Evolutionary conservation across 2,888 invertebrate genomes (phyloP), one percentile per base, ranked within the genome.

Genomic region (Caenorhabditis doughertyi): DNA sequence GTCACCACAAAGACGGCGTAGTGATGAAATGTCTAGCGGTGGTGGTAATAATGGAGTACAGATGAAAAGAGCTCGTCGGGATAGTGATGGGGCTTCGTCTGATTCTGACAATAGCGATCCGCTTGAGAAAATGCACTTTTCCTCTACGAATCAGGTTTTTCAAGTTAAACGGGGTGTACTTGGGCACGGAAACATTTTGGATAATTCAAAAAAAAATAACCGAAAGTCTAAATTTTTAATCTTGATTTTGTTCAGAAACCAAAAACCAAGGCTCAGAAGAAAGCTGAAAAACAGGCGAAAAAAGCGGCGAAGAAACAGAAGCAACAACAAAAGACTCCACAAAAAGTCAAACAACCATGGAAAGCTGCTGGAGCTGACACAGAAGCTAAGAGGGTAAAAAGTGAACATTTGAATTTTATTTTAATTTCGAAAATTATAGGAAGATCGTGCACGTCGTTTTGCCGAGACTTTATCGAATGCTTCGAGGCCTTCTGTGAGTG

Each of bases 391-490:
- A 51, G 77, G 42, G 68, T 80, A 16, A n/a, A n/a, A n/a, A 51
- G 51, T 67, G 47, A 3, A 29, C 7, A 51, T 2, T 55, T 47
- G 23, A n/a, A 64, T 27, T 68, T 42, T 16, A 42, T 42, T 13
- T 16, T 13, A 7, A 42, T 42, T 42, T 42, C 32, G 5, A 7
- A n/a, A n/a, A 39, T 76, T 87, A 27, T 58, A 87, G 84, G 81
- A 85, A 49, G 87, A 87, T 47, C 71, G 88, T 9, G 89, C 89
- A 18, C 79, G 85, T 35, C 81, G 88, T 16, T 87, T 87, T 58
- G 86, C 86, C 18, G 83, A 86, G 21, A 53, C 76, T n/a, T 16
- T 76, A 18, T 42, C 64, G 0, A 39, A 72, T 11, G 60, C 44
- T 32, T 25, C 79, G 16, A 79, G 65, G n/a, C 70, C 83, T 18